Evolutionary conservation across 2,113 vertebrate genomes (phyloP).

Genomic region (Coracopsis vasa): DNA sequence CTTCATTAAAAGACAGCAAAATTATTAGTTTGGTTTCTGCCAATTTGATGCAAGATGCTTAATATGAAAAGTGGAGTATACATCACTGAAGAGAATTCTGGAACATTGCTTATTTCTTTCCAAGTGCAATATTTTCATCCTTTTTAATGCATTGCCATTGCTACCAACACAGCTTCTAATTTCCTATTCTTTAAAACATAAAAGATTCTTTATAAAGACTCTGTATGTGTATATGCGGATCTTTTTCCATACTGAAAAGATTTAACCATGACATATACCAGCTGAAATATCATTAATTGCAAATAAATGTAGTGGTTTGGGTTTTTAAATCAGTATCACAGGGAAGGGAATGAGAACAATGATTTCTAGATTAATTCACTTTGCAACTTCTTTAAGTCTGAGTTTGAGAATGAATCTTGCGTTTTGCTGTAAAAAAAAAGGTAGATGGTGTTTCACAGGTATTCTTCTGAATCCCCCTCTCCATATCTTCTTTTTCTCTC

Average conservation of each 20-base stretch:
- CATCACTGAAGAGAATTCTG: not conserved
- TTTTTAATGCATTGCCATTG: not conserved
- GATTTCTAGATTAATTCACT: not conserved
- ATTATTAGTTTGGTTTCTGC: slow-evolving; percentile 28
- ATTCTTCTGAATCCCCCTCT: not conserved
- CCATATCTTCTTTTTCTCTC: not conserved
- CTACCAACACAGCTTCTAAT: not conserved
- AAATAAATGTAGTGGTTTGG: not conserved
- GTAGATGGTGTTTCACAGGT: not conserved
- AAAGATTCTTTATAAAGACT: not conserved
- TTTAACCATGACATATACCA: not conserved
- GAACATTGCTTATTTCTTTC: not conserved
- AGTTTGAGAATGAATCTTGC: not conserved
- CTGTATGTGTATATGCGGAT: not conserved
- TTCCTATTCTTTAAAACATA: not conserved
- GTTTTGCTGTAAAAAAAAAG: not conserved
- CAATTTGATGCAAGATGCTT: slow-evolving; percentile 4
- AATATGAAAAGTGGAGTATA: not conserved
- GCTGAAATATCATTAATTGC: not conserved
- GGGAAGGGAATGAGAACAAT: not conserved
- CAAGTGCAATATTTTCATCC: not conserved
- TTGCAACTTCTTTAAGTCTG: not conserved
- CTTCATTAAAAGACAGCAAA: slow-evolving; percentile 23
- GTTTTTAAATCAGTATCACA: not conserved
- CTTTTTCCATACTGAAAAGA: not conserved